These are phyloP conservation scores for Arctopsyche grandis DNA, from an alignment of 1,140 invertebrate genomes.

Conservation along the genomic window DNA sequence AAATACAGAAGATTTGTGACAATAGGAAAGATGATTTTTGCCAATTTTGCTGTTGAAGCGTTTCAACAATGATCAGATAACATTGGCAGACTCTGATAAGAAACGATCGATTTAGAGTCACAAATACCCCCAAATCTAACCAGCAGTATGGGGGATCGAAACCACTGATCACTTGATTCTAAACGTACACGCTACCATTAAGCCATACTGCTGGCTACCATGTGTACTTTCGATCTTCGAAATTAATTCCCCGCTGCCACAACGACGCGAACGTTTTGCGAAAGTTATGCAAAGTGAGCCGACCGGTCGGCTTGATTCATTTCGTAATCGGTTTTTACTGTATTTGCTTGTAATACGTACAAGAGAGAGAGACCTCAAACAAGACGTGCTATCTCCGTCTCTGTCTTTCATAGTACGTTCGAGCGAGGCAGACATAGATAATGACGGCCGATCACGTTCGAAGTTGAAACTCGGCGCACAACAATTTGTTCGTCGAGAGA, in stretches of 20 bases:
- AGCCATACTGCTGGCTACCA: too few relatives aligned
- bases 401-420: not conserved
- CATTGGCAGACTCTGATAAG: too few relatives aligned
- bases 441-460: slow-evolving; percentile 13
- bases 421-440: not conserved
- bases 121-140: too few relatives aligned
- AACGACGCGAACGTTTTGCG: not conserved
- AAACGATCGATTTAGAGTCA: too few relatives aligned
- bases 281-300: slow-evolving; percentile 29
- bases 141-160: too few relatives aligned
- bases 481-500: not conserved
- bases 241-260: not conserved
- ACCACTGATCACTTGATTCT: too few relatives aligned
- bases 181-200: too few relatives aligned
- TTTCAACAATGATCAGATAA: too few relatives aligned
- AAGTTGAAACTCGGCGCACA: not conserved
- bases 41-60: too few relatives aligned
- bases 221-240: too few relatives aligned
- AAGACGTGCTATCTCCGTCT: not conserved
- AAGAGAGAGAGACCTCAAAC: not conserved
- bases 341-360: slow-evolving; percentile 31
- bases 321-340: slow-evolving; percentile 33
- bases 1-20: too few relatives aligned
- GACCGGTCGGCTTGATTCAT: slow-evolving; percentile 32
- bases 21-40: too few relatives aligned